These are phyloP conservation scores for Girardinus metallicus DNA, from an alignment of 2,797 vertebrate genomes.

Conservation along the genomic window DNA sequence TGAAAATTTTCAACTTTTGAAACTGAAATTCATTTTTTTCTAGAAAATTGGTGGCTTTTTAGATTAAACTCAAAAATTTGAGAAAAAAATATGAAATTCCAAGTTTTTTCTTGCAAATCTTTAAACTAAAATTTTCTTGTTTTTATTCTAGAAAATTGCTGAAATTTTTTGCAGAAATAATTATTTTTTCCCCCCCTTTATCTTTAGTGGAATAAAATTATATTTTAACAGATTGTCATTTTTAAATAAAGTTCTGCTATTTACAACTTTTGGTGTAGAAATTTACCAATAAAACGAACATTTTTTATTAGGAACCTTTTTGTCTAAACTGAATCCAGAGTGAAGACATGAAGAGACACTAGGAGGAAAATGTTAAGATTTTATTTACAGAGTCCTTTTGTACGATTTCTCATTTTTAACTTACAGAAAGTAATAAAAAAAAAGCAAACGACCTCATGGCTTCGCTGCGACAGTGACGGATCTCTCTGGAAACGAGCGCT, in stretches of 20 bases:
- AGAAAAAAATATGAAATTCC: too few species aligned
- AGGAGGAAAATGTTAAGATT: slow-evolving; percentile 94
- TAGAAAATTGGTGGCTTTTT: too few species aligned
- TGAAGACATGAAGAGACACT: slow-evolving; percentile 16
- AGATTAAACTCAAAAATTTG: too few species aligned
- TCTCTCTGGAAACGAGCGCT: slow-evolving; percentile 16
- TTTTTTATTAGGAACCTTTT: neutral
- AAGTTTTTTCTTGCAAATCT: too few species aligned
- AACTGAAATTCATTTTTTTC: too few species aligned
- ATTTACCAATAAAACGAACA: neutral
- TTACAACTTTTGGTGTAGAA: neutral
- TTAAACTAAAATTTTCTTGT: too few species aligned
- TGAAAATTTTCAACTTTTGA: too few species aligned
- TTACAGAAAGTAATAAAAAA: slow-evolving; percentile 91
- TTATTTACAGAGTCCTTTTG: slow-evolving; percentile 94
- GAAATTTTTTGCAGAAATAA: too few species aligned
- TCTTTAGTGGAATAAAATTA: too few species aligned
- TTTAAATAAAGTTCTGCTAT: neutral
- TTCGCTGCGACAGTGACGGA: slow-evolving; percentile 56
- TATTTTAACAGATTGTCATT: neutral
- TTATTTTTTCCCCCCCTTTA: too few species aligned
- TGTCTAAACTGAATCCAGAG: neutral
- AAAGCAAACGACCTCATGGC: slow-evolving; percentile 56
- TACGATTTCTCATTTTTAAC: slow-evolving; percentile 79
- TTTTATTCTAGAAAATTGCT: too few species aligned